Evolutionary conservation across 2,888 invertebrate genomes (phyloP).

Genomic region (Scaptodrosophila latifasciaeformis): DNA sequence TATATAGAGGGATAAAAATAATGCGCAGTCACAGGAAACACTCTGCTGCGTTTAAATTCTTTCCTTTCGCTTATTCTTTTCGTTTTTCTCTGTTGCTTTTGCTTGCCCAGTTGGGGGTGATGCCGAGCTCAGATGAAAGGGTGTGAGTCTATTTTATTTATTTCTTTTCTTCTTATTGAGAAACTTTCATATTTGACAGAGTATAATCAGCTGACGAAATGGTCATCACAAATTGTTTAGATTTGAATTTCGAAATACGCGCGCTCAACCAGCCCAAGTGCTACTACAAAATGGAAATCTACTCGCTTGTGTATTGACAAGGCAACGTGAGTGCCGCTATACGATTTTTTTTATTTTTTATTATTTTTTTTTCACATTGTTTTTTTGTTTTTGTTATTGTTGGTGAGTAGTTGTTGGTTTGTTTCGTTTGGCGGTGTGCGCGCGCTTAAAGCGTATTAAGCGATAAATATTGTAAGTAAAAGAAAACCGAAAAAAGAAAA

Average conservation of each 20-base stretch:
- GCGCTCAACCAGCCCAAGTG: no score
- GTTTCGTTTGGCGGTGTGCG: slow-evolving; percentile 28
- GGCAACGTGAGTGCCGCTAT: no score
- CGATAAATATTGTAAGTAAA: slow-evolving; percentile 63
- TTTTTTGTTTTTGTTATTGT: slow-evolving; percentile 20
- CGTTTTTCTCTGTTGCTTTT: slow-evolving; percentile 19
- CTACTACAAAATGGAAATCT: no score
- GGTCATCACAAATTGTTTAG: no score
- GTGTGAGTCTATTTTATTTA: no score
- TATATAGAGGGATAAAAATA: slow-evolving; percentile 10
- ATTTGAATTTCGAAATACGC: no score
- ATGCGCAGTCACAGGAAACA: slow-evolving; percentile 12
- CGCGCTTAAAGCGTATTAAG: slow-evolving; percentile 54
- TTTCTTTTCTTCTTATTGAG: no score
- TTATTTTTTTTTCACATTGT: slow-evolving; percentile 36
- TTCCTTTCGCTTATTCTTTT: neutral
- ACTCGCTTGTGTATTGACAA: neutral
- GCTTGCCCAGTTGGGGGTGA: neutral
- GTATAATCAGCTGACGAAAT: no score
- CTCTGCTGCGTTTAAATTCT: slow-evolving; percentile 8
- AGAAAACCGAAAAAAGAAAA: slow-evolving; percentile 62
- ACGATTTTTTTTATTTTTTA: slow-evolving; percentile 17
- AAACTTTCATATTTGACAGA: no score
- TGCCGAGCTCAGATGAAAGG: no score
- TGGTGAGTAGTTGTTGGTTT: slow-evolving; percentile 24